Percentiles rank a stretch among this genome's conserved stretches.
Evolutionary conservation across 2,888 invertebrate species (phyloP).

Genomic region (Lepidochrysops patricia): DNA sequence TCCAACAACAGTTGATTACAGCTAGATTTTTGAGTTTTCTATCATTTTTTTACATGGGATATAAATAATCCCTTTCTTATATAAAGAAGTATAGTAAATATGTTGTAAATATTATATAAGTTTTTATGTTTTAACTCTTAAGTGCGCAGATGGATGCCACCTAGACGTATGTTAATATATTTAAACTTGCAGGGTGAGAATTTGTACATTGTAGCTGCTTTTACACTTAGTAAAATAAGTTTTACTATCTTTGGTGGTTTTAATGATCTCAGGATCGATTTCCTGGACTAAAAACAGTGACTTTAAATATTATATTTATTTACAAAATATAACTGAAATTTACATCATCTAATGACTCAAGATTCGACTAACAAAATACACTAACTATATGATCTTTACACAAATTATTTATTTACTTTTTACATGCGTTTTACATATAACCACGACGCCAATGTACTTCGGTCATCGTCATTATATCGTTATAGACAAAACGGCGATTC

Average conservation of each 20-base stretch:
- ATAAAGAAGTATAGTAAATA: background rate
- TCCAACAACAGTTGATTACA: too few relatives aligned
- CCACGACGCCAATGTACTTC: too few relatives aligned
- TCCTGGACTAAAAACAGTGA: background rate
- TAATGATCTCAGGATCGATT: background rate
- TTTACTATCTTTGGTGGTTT: slow-evolving; percentile 7
- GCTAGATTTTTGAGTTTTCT: too few relatives aligned
- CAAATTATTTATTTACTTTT: too few relatives aligned
- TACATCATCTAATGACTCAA: too few relatives aligned
- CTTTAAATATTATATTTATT: background rate
- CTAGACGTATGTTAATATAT: slow-evolving; percentile 3
- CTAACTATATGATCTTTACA: too few relatives aligned
- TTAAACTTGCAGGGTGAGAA: slow-evolving; percentile 4
- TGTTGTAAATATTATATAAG: slow-evolving; percentile 6
- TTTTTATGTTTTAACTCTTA: background rate
- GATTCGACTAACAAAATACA: too few relatives aligned
- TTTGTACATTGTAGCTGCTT: slow-evolving; percentile 5
- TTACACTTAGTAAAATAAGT: slow-evolving; percentile 12
- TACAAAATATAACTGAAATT: background rate
- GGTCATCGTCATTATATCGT: too few relatives aligned
- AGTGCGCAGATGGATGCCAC: background rate
- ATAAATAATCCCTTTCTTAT: too few relatives aligned
- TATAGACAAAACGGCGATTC: too few relatives aligned
- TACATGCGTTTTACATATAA: too few relatives aligned
- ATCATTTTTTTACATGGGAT: too few relatives aligned